A percentile compares a stretch with the other conserved stretches of the same genome.
phyloP scores from a whole-genome alignment of 2,888 invertebrate species.

The Thera britannica region DNA sequence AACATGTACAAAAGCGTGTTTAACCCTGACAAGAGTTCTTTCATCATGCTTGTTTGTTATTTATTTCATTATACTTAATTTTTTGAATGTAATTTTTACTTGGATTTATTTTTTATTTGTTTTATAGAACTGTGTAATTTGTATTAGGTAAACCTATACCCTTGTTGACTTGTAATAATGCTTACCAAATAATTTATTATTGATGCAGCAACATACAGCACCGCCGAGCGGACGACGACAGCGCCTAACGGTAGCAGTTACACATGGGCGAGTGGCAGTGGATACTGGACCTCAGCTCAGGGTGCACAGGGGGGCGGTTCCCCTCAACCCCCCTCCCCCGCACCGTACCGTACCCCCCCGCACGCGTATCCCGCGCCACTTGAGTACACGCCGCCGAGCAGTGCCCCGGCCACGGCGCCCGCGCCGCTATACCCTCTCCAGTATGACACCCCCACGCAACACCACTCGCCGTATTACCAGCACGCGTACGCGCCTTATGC shows the following conservation, averaged over 20 bases:
- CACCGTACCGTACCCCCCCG: conserved; percentile 77
- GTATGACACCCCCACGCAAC: conserved; percentile 73
- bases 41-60: too few species aligned
- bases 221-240: conserved; percentile 66
- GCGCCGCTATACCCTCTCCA: conserved; percentile 75
- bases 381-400: conserved; percentile 56
- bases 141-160: too few species aligned
- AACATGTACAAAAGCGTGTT: too few species aligned
- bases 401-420: conserved; percentile 63
- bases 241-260: conserved; percentile 70
- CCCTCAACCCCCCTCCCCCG: conserved; percentile 73
- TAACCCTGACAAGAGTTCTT: too few species aligned
- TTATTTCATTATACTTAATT: too few species aligned
- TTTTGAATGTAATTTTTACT: too few species aligned
- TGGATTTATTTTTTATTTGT: too few species aligned
- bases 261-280: conserved; percentile 74
- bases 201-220: conserved; percentile 70
- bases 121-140: too few species aligned
- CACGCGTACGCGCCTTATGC: conserved; percentile 80
- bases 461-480: conserved; percentile 78
- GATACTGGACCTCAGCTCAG: conserved; percentile 69
- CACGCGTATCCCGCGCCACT: conserved; percentile 76
- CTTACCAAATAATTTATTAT: conserved; percentile 1
- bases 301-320: conserved; percentile 65
- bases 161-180: too few species aligned